These are phyloP conservation scores for Spheniscus mendiculus DNA, from an alignment of 2,113 vertebrate species.

Conservation along the genomic window DNA sequence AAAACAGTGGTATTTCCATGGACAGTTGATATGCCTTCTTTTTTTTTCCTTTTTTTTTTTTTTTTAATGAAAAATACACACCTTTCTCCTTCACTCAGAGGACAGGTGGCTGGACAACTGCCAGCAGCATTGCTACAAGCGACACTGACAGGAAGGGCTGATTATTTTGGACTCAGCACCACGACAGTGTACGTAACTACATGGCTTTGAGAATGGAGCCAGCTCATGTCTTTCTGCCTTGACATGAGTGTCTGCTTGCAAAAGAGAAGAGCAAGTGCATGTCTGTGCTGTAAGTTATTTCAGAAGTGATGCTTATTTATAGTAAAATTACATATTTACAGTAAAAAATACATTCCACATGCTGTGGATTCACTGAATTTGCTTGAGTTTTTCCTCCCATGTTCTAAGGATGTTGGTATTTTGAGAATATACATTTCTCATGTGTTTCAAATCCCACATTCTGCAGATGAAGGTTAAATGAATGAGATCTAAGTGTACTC, in stretches of 20 bases:
- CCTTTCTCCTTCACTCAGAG: not conserved
- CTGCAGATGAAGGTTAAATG: not conserved
- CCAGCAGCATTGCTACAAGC: not conserved
- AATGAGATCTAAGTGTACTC: not conserved
- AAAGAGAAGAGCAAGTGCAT: not conserved
- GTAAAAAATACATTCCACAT: not conserved
- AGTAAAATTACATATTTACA: not conserved
- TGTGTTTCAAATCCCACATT: not conserved
- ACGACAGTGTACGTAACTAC: accelerated
- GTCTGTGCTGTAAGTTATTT: not conserved
- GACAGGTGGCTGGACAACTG: not conserved
- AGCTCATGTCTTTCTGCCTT: not conserved
- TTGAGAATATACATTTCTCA: not conserved
- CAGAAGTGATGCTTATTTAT: not conserved
- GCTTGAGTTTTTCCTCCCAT: not conserved
- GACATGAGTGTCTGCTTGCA: not conserved
- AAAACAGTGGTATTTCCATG: not conserved
- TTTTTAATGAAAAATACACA: not conserved
- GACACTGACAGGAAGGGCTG: not conserved
- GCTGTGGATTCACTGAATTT: not conserved
- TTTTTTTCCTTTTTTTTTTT: not conserved
- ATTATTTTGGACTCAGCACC: not conserved
- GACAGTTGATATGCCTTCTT: not conserved
- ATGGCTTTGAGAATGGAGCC: not conserved
- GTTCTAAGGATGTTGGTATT: not conserved